Conservation (phyloP, 2,797 vertebrate genomes). For the Graptemys geographica region DNA sequence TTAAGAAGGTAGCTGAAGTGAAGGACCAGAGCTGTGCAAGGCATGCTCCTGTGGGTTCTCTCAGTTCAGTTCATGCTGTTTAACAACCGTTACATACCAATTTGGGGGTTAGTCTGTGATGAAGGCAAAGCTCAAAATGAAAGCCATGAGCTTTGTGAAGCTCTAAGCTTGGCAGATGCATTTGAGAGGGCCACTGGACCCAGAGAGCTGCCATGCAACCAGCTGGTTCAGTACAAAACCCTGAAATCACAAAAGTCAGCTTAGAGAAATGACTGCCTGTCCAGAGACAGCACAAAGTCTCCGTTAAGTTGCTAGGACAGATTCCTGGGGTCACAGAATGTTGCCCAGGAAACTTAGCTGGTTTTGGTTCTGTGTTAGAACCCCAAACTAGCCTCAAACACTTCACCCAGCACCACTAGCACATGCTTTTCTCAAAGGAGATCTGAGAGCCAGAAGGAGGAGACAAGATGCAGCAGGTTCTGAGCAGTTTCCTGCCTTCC, state of each 20-base stretch:
- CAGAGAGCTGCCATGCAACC: neutral
- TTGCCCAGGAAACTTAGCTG: neutral
- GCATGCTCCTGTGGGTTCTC: no score
- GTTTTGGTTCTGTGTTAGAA: neutral
- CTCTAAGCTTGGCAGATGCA: no score
- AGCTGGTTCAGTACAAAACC: neutral
- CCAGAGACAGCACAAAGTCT: neutral
- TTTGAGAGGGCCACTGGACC: no score
- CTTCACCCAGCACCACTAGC: neutral
- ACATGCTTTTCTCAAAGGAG: neutral
- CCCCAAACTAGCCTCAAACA: neutral
- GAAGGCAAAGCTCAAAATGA: no score
- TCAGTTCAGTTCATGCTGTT: no score
- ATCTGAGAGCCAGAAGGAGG: neutral
- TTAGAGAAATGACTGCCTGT: neutral
- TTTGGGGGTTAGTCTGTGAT: no score
- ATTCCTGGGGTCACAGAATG: neutral
- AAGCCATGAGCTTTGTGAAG: no score
- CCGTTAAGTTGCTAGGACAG: neutral
- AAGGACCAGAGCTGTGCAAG: no score
- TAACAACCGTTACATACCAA: no score
- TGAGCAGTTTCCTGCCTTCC: neutral
- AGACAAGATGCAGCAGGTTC: neutral
- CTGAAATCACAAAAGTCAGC: neutral
- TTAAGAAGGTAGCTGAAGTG: no score